These are phyloP conservation scores for Carduelis carduelis DNA, from an alignment of 2,797 vertebrate species.

Conservation along the genomic window DNA sequence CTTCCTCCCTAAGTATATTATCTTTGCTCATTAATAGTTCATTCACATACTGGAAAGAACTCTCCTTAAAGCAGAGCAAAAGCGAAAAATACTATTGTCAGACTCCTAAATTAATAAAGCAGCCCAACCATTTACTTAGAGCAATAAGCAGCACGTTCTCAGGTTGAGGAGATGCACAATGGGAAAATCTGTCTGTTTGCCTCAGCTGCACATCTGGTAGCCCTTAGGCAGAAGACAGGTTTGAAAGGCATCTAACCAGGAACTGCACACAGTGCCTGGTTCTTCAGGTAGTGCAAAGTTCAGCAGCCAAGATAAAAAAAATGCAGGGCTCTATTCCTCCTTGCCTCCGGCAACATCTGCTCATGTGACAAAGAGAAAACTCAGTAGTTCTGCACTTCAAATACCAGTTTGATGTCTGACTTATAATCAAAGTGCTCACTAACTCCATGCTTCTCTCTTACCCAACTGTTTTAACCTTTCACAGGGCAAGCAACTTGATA, in stretches of 20 bases:
- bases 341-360: not conserved
- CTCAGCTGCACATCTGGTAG: not conserved
- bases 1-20: not conserved
- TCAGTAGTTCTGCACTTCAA: constrained; percentile 30
- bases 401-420: constrained; percentile 58
- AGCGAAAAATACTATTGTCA: not conserved
- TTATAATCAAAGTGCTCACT: not conserved
- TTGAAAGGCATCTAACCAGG: constrained; percentile 1
- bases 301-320: not conserved
- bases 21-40: not conserved
- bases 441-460: not conserved
- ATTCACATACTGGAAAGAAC: not conserved
- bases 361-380: constrained; percentile 41
- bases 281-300: constrained; percentile 17
- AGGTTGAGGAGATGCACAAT: not conserved
- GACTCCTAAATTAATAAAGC: not conserved
- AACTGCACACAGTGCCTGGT: not conserved
- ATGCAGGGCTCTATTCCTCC: not conserved
- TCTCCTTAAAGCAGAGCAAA: not conserved
- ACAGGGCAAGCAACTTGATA: constrained; percentile 34
- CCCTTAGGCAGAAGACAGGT: not conserved
- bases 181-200: not conserved
- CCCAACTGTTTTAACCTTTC: constrained; percentile 58
- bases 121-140: not conserved
- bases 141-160: not conserved